phyloP scores from a whole-genome alignment of 2,113 vertebrate genomes.

The Puntigrus tetrazona region DNA sequence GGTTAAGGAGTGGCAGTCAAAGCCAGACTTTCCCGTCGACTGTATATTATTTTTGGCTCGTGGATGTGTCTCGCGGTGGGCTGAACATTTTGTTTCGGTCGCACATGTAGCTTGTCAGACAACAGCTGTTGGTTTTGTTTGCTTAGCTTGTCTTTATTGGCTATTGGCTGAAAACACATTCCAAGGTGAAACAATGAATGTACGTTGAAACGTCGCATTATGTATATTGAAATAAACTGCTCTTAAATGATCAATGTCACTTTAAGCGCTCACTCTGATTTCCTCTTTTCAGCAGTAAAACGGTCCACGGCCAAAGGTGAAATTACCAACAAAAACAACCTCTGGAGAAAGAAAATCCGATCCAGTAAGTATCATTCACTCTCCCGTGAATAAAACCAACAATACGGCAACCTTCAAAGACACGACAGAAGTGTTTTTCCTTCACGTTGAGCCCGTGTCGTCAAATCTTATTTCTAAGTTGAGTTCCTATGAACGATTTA shows the following conservation, averaged over 20 bases:
- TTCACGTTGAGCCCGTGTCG: not conserved
- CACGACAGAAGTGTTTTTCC: not conserved
- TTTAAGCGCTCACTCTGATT: not conserved
- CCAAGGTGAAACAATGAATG: not conserved
- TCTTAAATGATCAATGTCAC: not conserved
- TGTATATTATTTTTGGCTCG: not conserved
- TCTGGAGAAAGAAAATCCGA: conserved; percentile 56
- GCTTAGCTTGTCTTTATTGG: not conserved
- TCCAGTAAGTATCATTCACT: conserved; percentile 41
- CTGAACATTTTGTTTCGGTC: not conserved
- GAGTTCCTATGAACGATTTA: not conserved
- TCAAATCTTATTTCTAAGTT: not conserved
- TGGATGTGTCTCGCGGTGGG: not conserved
- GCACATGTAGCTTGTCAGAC: not conserved
- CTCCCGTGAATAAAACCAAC: not conserved
- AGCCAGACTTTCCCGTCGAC: not conserved
- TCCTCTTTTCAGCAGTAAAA: conserved; percentile 37
- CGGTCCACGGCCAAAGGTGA: conserved; percentile 35
- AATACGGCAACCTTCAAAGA: not conserved
- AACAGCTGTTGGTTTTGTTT: not conserved
- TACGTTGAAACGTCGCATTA: not conserved
- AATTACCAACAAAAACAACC: conserved; percentile 32
- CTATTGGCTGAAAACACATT: not conserved
- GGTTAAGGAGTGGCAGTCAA: not conserved
- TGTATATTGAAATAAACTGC: not conserved